A percentile compares a stretch with the other conserved stretches of the same genome.
Conservation (phyloP, 1,140 invertebrate species). For the Aphidius ervi region DNA sequence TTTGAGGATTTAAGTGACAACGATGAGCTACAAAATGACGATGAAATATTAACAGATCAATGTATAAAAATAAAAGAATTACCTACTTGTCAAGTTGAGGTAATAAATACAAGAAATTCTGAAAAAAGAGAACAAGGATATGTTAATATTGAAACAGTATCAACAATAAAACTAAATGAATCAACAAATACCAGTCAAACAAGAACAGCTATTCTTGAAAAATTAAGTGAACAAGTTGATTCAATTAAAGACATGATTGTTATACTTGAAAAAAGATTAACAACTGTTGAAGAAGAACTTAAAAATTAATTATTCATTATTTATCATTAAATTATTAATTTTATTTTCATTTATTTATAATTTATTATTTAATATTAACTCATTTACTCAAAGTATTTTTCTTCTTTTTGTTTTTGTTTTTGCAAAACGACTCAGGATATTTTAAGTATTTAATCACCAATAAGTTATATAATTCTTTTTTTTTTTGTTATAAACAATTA, state of each 20-base stretch:
- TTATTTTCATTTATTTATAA: too few relatives aligned
- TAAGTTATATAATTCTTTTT: too few relatives aligned
- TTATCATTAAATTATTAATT: too few relatives aligned
- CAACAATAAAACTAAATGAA: not conserved
- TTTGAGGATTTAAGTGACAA: constrained; percentile 13
- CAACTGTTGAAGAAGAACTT: constrained; percentile 13
- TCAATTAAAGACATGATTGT: constrained; percentile 3
- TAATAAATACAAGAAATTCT: constrained; percentile 6
- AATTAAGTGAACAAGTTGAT: constrained; percentile 8
- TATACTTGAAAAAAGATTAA: constrained; percentile 9
- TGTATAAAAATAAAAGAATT: too few relatives aligned
- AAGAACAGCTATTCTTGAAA: not conserved
- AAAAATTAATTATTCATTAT: constrained; percentile 1
- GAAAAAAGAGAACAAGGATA: not conserved
- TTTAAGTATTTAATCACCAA: too few relatives aligned
- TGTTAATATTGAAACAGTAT: not conserved
- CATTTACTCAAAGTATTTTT: too few relatives aligned
- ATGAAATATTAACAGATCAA: too few relatives aligned
- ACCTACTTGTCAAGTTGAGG: not conserved
- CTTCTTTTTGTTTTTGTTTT: too few relatives aligned
- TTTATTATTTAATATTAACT: too few relatives aligned
- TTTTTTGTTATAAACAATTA: too few relatives aligned
- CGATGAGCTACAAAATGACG: too few relatives aligned
- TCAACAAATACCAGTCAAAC: not conserved
- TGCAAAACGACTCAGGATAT: too few relatives aligned